Evolutionary conservation across 2,888 invertebrate genomes (phyloP).

Genomic region (Pristionchus mayeri): DNA sequence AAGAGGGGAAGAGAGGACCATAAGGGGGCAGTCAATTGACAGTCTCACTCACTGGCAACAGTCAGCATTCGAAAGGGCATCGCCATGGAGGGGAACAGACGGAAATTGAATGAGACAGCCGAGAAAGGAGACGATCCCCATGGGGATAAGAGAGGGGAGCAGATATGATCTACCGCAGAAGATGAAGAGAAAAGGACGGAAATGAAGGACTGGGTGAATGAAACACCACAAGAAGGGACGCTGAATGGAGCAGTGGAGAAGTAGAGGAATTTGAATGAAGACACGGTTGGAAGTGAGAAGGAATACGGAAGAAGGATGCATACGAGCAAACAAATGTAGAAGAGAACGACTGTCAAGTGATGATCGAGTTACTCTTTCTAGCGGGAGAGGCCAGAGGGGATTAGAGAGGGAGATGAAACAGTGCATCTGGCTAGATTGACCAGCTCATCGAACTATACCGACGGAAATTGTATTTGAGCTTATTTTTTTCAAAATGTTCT

Average conservation of each 20-base stretch:
- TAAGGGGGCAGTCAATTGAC: conserved; percentile 12
- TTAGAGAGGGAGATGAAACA: not conserved
- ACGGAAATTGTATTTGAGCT: too few species aligned
- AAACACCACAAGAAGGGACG: not conserved
- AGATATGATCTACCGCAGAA: conserved; percentile 34
- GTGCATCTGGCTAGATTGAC: not conserved
- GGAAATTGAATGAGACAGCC: not conserved
- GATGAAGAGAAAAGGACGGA: not conserved
- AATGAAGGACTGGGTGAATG: not conserved
- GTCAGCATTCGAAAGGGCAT: conserved; percentile 16
- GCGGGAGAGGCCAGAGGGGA: conserved; percentile 14
- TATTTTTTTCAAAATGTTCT: too few species aligned
- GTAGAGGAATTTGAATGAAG: not conserved
- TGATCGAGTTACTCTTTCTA: conserved; percentile 35
- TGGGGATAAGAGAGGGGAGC: too few species aligned
- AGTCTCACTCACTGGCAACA: conserved; percentile 38
- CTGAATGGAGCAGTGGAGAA: not conserved
- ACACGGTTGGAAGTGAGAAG: not conserved
- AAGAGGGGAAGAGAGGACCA: not conserved
- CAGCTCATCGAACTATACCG: too few species aligned
- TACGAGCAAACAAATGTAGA: not conserved
- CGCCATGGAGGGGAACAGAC: not conserved
- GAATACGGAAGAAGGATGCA: conserved; percentile 24
- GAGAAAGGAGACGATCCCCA: not conserved
- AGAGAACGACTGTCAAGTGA: conserved; percentile 36